Base-by-base conservation (phyloP, 2,888 invertebrate species). In the Cyrtodaria siliqua region DNA sequence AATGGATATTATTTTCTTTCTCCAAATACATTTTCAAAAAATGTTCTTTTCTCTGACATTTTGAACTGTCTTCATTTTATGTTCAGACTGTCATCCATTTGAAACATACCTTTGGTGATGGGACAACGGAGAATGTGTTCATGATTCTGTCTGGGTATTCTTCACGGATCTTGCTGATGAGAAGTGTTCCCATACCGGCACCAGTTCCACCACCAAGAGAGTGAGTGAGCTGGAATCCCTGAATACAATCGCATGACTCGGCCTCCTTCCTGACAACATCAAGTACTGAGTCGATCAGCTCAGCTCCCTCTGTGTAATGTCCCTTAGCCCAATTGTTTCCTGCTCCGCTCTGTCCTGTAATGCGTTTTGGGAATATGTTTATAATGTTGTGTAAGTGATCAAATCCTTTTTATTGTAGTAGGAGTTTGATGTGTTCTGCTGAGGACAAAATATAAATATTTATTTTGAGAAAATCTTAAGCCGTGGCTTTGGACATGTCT, bases 121-220 rank as follows among this genome's bases (percentile, higher is more conserved):
- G 93, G 95, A 98, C 95, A 79, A 98, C 97, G 79, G 97, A 97
- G 94, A 97, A 98, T 92, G 98, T 98, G 95, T 97, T 97, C 98
- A 98, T 98, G 89, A 87, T 87, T 62, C 86, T 79, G 72, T 88
- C 88, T 14, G 87, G 88, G 67, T 86, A 88, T 71, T 88, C 88
- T 42, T 88, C 88, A n/a, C 86, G 79, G 60, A 88, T 86, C 70
- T 86, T 88, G 60, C 75, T 76, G 67, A 87, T 87, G 20, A 88
- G 79, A 6, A 88, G 80, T 24, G 88, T 87, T 23, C 88, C 88
- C 84, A 88, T 86, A 20, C 88, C 88, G 14, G 87, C 82, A 3
- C 88, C 87, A n/a, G 87, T 87, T 29, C 87, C 49, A 73, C 84
- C 70, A 66, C 79, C 74, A 26, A 97, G 94, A 0, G 97, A 97